Base-by-base conservation (phyloP, 2,113 vertebrate species). In the Gavia stellata region DNA sequence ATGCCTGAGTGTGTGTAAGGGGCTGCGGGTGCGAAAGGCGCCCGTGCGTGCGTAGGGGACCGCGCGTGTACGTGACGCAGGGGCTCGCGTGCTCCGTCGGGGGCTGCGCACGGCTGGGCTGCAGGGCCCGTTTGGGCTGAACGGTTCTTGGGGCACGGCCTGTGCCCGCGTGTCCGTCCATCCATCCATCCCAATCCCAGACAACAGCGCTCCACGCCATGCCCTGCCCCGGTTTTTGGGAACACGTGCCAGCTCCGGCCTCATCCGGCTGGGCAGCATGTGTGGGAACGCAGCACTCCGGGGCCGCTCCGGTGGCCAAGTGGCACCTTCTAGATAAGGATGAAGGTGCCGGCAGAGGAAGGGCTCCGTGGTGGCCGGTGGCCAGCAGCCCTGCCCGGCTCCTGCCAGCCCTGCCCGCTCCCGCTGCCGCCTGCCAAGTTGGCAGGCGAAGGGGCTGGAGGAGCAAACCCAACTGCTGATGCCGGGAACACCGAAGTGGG, bases 181-280 rank as follows among this genome's bases (percentile, higher is more conserved):
- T 63, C 47, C n/a, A 4, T 19, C 34, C 23, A 3, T 24, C 38
- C 36, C 71, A 10, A 7, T 65, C 58, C 65, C 4, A 14, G 34
- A 4, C 0, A 4, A 67, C 79, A 61, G 40, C 8, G 2, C 55
- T 58, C 47, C 44, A 0, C 6, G 5, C 53, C 5, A 0, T 28
- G 34, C 29, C 42, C 40, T 36, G 31, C 42, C 52, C 23, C 13
- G 0, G 44, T 7, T 38, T 45, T 33, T 2, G 29, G 34, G 52
- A 45, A 18, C 63, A 15, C 31, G 5, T 0, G 2, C 28, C 55
- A 25, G 29, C 40, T n/a, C 13, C 0, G 4, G 15, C 7, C 45
- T 45, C 6, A 3, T 7, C 13, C 10, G 2, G 12, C 28, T 10
- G 40, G 55, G 65, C 67, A 58, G 52, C 5, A 2, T 34, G n/a